These are phyloP conservation scores for Pteria penguin DNA, from an alignment of 2,888 invertebrate genomes.

Conservation along the genomic window DNA sequence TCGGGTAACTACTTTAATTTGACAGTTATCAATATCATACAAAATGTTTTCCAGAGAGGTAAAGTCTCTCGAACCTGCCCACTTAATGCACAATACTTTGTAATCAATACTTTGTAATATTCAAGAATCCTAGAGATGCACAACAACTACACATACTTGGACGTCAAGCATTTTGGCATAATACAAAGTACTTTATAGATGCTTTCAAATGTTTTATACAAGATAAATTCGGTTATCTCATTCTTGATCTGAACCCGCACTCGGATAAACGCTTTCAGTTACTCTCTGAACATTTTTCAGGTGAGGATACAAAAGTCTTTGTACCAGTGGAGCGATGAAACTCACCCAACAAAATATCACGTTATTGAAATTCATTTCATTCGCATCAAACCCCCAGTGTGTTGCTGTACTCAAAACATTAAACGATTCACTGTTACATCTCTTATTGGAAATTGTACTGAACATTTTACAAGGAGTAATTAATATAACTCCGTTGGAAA, in stretches of 20 bases:
- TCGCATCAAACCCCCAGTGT: background rate
- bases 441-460: background rate
- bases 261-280: slow-evolving; percentile 10
- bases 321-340: background rate
- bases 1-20: slow-evolving; percentile 44
- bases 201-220: slow-evolving; percentile 38
- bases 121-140: slow-evolving; percentile 38
- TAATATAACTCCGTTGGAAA: background rate
- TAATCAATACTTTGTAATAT: slow-evolving; percentile 51
- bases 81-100: no score
- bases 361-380: background rate
- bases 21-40: slow-evolving; percentile 48
- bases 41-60: slow-evolving; percentile 49
- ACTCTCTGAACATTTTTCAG: background rate
- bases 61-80: slow-evolving; percentile 51
- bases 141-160: slow-evolving; percentile 50
- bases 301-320: background rate
- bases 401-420: background rate
- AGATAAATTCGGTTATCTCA: slow-evolving; percentile 43
- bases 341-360: background rate
- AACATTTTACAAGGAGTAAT: background rate
- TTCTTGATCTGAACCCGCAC: slow-evolving; percentile 38
- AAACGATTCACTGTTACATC: background rate
- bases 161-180: slow-evolving; percentile 46
- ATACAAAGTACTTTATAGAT: slow-evolving; percentile 50